phyloP scores from a whole-genome alignment of 2,888 invertebrate species.

The Dryobotodes eremita region DNA sequence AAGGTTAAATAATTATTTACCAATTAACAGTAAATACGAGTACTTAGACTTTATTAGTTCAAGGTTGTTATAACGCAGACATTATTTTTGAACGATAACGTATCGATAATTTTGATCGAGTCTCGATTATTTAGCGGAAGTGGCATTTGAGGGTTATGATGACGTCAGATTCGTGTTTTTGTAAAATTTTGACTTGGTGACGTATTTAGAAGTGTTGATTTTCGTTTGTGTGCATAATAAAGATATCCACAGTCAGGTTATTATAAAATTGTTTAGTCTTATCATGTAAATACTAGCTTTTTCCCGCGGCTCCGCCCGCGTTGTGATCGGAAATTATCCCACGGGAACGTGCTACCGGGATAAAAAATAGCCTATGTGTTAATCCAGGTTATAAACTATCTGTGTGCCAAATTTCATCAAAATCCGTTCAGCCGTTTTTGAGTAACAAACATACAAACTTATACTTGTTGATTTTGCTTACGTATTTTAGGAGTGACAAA shows the following conservation, averaged over 20 bases:
- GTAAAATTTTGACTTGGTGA: not conserved
- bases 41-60: conserved; percentile 45
- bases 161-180: conserved; percentile 6
- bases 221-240: not conserved
- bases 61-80: conserved; percentile 54
- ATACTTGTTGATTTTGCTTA: no score
- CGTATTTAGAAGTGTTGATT: not conserved
- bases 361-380: no score
- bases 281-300: not conserved
- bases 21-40: conserved; percentile 37
- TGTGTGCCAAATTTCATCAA: no score
- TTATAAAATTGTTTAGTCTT: not conserved
- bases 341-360: no score
- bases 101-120: not conserved
- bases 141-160: conserved; percentile 2
- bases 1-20: conserved; percentile 43
- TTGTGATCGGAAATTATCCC: no score
- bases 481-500: no score
- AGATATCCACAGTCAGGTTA: not conserved
- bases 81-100: conserved; percentile 39
- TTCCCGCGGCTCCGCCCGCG: no score
- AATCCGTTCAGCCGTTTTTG: no score
- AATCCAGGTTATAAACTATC: no score
- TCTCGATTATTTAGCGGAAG: conserved; percentile 31
- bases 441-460: no score